Base-by-base conservation (phyloP, 2,888 invertebrate species). In the Tethea ocularis region DNA sequence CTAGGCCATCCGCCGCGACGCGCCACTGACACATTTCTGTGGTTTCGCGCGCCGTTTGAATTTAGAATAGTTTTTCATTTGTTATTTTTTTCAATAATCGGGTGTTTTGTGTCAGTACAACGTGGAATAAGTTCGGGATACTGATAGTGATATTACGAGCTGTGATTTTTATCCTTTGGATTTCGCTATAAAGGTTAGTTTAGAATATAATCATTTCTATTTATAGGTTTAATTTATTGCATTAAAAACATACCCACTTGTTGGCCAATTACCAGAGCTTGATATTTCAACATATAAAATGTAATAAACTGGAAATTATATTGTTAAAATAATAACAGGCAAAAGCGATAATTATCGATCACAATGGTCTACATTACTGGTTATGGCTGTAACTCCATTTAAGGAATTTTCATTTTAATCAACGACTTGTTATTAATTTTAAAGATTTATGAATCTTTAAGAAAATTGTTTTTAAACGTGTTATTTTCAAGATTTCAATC, bases 11-110 rank as follows among this genome's bases (percentile, higher is more conserved):
- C 84, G 84, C 78, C 77, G 82, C 82, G 83, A 79, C 89, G 89
- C 89, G 90, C 91, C 90, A 92, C 93, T 93, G 93, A 93, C 93
- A 92, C 91, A 93, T 91, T 92, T 92, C 87, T 88, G 81, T 78
- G 71, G 77, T 80, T 82, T 80, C 85, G 91, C 90, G 92, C 91
- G 89, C 84, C 75, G 80, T 86, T 90, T 87, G 91, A 92, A 93
- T 91, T 88, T 89, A 87, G 87, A 93, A 89, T 82, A 86, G 87
- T 78, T 80, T 75, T 82, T 74, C 33, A 69, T 77, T 83, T 83
- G 78, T 77, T 80, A 83, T 80, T 83, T 80, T n/a, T 81, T 82
- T 82, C 82, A 77, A 69, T 71, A 75, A 72, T 84, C 78, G 77
- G n/a, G 88, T 88, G 88, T 78, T 81, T 82, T 81, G 84, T 86